Evolutionary conservation across 2,888 invertebrate species (phyloP), one percentile per base, ranked within the genome.

Genomic region (Dolichomitus sp.): DNA sequence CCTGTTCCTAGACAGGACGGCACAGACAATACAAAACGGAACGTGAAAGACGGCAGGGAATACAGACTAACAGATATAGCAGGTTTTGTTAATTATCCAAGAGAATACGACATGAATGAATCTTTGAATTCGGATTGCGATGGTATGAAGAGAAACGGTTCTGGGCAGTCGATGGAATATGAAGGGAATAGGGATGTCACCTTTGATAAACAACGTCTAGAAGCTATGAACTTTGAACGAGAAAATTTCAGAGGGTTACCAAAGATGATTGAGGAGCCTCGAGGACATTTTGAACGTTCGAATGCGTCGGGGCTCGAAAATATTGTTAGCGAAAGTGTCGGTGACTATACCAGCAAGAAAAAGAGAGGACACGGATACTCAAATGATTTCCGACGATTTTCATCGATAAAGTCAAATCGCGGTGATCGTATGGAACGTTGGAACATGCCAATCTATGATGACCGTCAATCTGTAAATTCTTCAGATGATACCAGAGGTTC

Each of bases 211-310:
- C 77, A 72, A n/a, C 45, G 17, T 42, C 57, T 30, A 40, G 68
- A 68, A 40, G 65, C 66, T 11, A 12, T 54, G 17, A 74, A 68
- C 37, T 37, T 73, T 45, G 73, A 81, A 14, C 54, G 65, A 2
- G 75, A 79, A 19, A 73, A 78, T 11, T 65, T 52, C 9, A 78
- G 81, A 40, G 63, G 40, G 0, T 17, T 48, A 1, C 59, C 59
- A 57, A 80, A 23, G 52, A 78, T 75, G 5, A 30, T 72, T 50
- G 73, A 79, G 23, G 81, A 83, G 57, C 76, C 76, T 3, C 50
- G 69, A 5, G 70, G 42, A 33, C 48, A 33, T 19, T 11, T 52
- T 7, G 76, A 65, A 11, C 76, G 50, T 23, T 42, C 45, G 12
- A 83, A 81, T 40, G 19, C 57, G 1, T 37, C 79, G 1, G 65